A percentile compares a stretch with the other conserved stretches of the same genome.
Evolutionary conservation across 1,140 invertebrate genomes (phyloP).

Genomic region (Cheumatopsyche charites): DNA sequence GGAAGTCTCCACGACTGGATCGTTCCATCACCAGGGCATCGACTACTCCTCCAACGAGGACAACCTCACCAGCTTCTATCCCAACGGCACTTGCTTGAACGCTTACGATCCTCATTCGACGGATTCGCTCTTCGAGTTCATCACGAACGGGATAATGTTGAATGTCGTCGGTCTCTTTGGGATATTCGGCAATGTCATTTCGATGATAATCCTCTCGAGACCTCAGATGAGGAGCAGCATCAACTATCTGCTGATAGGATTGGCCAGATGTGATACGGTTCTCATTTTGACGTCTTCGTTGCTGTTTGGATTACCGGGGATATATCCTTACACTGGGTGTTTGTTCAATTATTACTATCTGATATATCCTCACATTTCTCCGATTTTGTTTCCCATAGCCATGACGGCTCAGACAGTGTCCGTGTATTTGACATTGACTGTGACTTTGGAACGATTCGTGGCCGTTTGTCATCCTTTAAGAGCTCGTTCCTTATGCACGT

Average conservation of each 20-base stretch:
- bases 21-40: not conserved
- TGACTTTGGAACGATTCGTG: constrained; percentile 94
- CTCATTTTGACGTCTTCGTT: constrained; percentile 86
- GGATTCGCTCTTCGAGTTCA: constrained; percentile 74
- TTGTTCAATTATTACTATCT: constrained; percentile 80
- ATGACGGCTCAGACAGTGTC: constrained; percentile 90
- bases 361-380: constrained; percentile 81
- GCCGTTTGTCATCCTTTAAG: constrained; percentile 93
- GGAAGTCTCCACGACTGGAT: too few species aligned
- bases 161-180: constrained; percentile 84
- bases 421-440: constrained; percentile 93
- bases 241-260: constrained; percentile 88
- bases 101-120: constrained; percentile 55
- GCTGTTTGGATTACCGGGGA: constrained; percentile 83
- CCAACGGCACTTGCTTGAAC: constrained; percentile 7
- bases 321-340: constrained; percentile 79
- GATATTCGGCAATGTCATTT: constrained; percentile 86
- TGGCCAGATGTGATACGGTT: constrained; percentile 89
- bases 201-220: constrained; percentile 87
- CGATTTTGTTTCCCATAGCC: constrained; percentile 84
- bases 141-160: constrained; percentile 82
- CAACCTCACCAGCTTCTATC: not conserved
- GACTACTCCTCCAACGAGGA: not conserved
- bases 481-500: constrained; percentile 88
- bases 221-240: constrained; percentile 94